Conservation (phyloP, 2,113 vertebrate species). For the Odontophorus gujanensis region DNA sequence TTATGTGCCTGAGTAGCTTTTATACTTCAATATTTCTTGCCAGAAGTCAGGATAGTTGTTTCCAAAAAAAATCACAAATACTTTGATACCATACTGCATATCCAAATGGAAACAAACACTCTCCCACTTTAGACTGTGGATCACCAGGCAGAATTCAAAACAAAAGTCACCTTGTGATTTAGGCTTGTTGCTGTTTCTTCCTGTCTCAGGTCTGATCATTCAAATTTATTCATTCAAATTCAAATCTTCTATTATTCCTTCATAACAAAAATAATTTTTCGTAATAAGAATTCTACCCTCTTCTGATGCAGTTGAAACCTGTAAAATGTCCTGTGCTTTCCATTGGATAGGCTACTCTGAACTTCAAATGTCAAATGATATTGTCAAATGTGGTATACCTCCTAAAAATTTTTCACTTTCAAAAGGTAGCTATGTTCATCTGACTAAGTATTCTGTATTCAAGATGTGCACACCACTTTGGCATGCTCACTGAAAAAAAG, state of each 20-base stretch:
- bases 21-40: neutral
- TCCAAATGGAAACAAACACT: neutral
- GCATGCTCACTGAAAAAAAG: neutral
- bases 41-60: neutral
- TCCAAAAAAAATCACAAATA: neutral
- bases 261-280: neutral
- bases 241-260: neutral
- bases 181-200: neutral
- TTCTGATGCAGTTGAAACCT: neutral
- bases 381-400: neutral
- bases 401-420: neutral
- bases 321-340: neutral
- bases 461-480: neutral
- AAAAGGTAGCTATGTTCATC: fast-evolving
- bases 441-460: neutral
- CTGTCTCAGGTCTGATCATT: neutral
- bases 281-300: neutral
- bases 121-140: neutral
- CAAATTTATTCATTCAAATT: neutral
- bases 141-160: neutral
- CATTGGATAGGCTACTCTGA: neutral
- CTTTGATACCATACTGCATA: neutral
- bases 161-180: neutral
- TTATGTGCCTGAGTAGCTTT: neutral
- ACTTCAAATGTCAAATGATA: neutral